Conservation (phyloP, 2,888 invertebrate genomes). For the Rutpela maculata region DNA sequence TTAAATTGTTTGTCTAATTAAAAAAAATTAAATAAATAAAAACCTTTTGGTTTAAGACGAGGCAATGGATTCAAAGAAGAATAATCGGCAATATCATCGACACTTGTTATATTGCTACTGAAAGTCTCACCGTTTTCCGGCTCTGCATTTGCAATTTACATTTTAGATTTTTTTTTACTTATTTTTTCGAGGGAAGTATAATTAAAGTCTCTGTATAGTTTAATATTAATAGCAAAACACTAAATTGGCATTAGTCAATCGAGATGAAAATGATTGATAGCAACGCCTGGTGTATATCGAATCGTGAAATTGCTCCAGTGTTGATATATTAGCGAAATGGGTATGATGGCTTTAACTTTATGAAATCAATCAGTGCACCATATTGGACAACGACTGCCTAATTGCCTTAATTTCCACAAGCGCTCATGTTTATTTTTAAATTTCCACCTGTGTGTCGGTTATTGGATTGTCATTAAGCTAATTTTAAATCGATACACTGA, state of each 20-base stretch:
- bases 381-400: slow-evolving; percentile 69
- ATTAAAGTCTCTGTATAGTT: background rate
- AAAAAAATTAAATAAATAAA: too few species aligned
- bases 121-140: too few species aligned
- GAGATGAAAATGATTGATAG: slow-evolving; percentile 45
- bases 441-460: slow-evolving; percentile 60
- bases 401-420: slow-evolving; percentile 69
- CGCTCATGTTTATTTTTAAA: slow-evolving; percentile 65
- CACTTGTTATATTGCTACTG: too few species aligned
- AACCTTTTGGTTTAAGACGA: too few species aligned
- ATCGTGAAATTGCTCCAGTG: slow-evolving; percentile 49
- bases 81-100: too few species aligned
- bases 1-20: too few species aligned
- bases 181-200: background rate
- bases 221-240: slow-evolving; percentile 17
- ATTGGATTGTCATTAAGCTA: slow-evolving; percentile 56
- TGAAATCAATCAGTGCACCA: slow-evolving; percentile 70
- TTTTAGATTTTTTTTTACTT: background rate
- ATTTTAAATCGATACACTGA: slow-evolving; percentile 56
- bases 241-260: slow-evolving; percentile 18
- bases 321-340: slow-evolving; percentile 65
- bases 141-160: too few species aligned
- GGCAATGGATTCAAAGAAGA: too few species aligned
- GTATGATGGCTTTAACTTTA: slow-evolving; percentile 64
- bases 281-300: slow-evolving; percentile 44